Conservation (phyloP, 30 jellyfish, hydroid and myxozoan genomes). For the Mastigias papua region DNA sequence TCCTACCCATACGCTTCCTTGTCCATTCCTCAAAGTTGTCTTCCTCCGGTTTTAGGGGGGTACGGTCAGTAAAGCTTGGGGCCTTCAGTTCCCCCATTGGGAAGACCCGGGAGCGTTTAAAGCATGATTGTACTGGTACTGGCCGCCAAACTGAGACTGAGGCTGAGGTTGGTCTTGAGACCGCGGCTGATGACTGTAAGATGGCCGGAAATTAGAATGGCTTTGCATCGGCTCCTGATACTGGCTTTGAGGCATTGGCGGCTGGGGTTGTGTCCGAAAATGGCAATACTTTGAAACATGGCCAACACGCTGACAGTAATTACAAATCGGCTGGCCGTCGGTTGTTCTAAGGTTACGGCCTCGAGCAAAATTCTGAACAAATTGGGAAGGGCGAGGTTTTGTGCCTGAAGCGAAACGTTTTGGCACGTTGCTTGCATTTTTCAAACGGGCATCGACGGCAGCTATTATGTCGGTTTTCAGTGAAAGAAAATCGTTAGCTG, state of each 20-base stretch:
- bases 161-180: neutral
- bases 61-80: neutral
- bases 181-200: neutral
- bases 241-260: constrained; percentile 2
- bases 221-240: neutral
- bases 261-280: neutral
- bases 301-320: constrained; percentile 18
- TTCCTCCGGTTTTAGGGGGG: constrained; percentile 6
- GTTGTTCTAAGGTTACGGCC: constrained; percentile 25
- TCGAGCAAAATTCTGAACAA: neutral
- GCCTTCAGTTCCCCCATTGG: constrained; percentile 16
- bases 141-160: neutral
- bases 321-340: constrained; percentile 51
- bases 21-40: neutral
- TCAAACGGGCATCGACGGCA: constrained; percentile 7
- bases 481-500: neutral
- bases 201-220: neutral
- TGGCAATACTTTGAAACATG: constrained; percentile 18
- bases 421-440: neutral
- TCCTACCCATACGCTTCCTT: neutral
- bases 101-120: neutral
- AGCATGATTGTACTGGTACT: neutral
- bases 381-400: neutral
- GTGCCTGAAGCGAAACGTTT: neutral
- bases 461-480: neutral